Conservation (phyloP, 2,113 vertebrate genomes). For the Cynopterus brachyotis region DNA sequence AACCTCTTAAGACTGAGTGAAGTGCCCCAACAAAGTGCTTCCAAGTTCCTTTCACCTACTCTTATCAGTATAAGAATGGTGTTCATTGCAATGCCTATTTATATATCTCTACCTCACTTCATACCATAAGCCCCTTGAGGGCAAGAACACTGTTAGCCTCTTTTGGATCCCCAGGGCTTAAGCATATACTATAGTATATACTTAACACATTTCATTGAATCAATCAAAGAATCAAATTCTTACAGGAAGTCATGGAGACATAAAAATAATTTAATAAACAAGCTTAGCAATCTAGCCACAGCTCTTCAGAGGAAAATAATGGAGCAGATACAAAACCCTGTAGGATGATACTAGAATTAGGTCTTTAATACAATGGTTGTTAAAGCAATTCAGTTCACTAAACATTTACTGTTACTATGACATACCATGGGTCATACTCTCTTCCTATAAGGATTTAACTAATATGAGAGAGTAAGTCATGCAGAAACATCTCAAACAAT, state of each 20-base stretch:
- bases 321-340: not conserved
- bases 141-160: not conserved
- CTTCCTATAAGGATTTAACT: slow-evolving; percentile 26
- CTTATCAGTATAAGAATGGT: not conserved
- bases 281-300: slow-evolving; percentile 11
- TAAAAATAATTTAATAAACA: slow-evolving; percentile 42
- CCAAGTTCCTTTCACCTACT: not conserved
- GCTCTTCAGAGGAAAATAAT: slow-evolving; percentile 34
- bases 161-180: not conserved
- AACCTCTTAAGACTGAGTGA: not conserved
- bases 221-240: slow-evolving; percentile 39
- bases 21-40: not conserved
- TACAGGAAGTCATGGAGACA: slow-evolving; percentile 5
- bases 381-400: slow-evolving; percentile 40
- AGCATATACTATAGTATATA: not conserved
- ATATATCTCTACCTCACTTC: not conserved
- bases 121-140: not conserved
- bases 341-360: not conserved
- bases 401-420: not conserved
- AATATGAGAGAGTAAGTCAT: not conserved
- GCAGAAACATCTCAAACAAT: not conserved
- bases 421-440: not conserved
- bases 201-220: slow-evolving; percentile 42
- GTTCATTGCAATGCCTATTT: not conserved
- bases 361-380: not conserved